A percentile compares a stretch with the other conserved stretches of the same genome.
Conservation (phyloP, 2,888 invertebrate species). For the Tillus elongatus region DNA sequence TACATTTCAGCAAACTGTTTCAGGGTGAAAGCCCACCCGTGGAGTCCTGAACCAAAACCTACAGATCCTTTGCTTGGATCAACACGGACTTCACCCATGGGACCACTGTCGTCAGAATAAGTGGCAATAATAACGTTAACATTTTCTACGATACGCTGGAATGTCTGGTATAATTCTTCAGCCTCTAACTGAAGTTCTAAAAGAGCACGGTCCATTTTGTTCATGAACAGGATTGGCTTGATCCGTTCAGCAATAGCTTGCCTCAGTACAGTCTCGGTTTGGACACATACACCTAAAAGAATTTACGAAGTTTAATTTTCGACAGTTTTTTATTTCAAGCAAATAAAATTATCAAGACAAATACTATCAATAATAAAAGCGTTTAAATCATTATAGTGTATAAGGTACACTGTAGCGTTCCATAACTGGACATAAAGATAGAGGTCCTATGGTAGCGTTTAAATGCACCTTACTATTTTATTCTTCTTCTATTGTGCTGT, state of each 20-base stretch:
- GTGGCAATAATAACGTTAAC: constrained; percentile 99
- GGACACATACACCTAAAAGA: constrained; percentile 90
- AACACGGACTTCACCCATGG: constrained; percentile 98
- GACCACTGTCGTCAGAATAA: constrained; percentile 93
- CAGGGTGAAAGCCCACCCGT: constrained; percentile 99
- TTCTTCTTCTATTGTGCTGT: constrained; percentile 61
- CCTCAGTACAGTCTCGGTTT: constrained; percentile 98
- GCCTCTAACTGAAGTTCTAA: constrained; percentile 92
- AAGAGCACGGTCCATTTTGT: constrained; percentile 99
- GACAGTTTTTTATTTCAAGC: not conserved
- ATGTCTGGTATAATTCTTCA: constrained; percentile 97
- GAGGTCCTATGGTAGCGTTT: constrained; percentile 69
- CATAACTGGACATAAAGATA: constrained; percentile 69
- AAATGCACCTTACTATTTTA: constrained; percentile 41
- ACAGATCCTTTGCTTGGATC: constrained; percentile 98
- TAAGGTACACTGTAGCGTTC: constrained; percentile 51
- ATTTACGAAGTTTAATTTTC: constrained; percentile 12
- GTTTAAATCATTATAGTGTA: constrained; percentile 39
- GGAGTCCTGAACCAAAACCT: constrained; percentile 98
- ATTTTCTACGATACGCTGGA: constrained; percentile 99
- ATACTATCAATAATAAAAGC: not conserved
- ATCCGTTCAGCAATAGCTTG: constrained; percentile 99
- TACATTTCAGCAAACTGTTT: constrained; percentile 99
- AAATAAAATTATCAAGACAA: constrained; percentile 1
- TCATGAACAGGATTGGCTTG: constrained; percentile 99